Base-by-base conservation (phyloP, 2,113 vertebrate species). In the Anoplopoma fimbria region DNA sequence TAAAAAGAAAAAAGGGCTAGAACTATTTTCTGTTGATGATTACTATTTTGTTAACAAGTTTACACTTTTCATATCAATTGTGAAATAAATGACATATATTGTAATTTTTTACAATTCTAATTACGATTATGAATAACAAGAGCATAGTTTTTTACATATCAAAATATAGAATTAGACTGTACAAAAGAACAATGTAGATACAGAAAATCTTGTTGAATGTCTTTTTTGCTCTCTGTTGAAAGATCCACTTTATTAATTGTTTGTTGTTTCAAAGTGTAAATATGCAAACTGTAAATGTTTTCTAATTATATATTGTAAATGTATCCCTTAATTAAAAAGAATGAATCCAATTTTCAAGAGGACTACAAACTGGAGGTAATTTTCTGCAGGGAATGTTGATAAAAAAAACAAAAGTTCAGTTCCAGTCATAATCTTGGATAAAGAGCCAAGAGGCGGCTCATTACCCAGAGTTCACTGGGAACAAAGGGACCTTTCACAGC, bases 401-500 rank as follows among this genome's bases (percentile, higher is more conserved):
- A 38, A 19, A 72, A 57, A 60, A 79, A 47, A 47, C n/a, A 58
- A 57, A 19, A 77, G 7, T 15, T 25, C 21, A 68, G 23, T 47
- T 69, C 9, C 31, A 27, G n/a, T 67, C 47, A 3, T 71, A 78
- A 77, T 81, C 60, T 51, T 72, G 57, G 21, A 62, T 80, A 63
- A 77, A 67, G 29, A 79, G 34, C 4, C 40, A 47, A n/a, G 75
- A 60, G 73, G 31, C 6, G 36, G 62, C 73, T 89, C 51, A 73
- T 42, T 69, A 36, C 51, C 31, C 55, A 47, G 57, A 85, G 55
- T 70, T 77, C 29, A 67, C 8, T 25, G 49, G 34, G 79, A 92
- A 93, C 90, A 94, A 91, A 88, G 82, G 60, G 23, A 72, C 81
- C 88, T 89, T 94, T 94, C 86, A 94, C 47, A 47, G 70, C 65